Conservation (phyloP, 2,113 vertebrate species). For the rat (Rattus norvegicus) region DNA sequence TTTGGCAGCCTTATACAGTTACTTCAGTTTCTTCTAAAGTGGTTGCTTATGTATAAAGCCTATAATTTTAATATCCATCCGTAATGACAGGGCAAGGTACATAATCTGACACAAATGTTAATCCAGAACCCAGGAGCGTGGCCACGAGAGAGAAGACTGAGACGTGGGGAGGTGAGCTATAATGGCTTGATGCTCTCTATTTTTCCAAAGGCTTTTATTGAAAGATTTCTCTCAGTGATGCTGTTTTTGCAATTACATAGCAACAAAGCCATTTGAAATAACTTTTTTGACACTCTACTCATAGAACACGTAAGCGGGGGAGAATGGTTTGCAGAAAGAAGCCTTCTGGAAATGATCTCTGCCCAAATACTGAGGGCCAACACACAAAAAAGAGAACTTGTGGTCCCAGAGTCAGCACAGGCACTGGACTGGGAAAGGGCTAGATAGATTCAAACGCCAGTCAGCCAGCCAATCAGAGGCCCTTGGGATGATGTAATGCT, state of each 20-base stretch:
- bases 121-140: slow-evolving; percentile 66
- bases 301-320: slow-evolving; percentile 65
- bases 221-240: slow-evolving; percentile 81
- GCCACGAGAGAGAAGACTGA: slow-evolving; percentile 35
- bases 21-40: slow-evolving; percentile 44
- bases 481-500: slow-evolving; percentile 71
- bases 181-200: slow-evolving; percentile 79
- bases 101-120: slow-evolving; percentile 82
- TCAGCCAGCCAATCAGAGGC: slow-evolving; percentile 60
- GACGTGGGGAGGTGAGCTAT: slow-evolving; percentile 65
- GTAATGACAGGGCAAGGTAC: slow-evolving; percentile 81
- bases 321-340: slow-evolving; percentile 75
- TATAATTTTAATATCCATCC: slow-evolving; percentile 81
- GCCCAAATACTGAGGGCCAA: slow-evolving; percentile 79
- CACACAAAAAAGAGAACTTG: slow-evolving; percentile 47
- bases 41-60: slow-evolving; percentile 77
- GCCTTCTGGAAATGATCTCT: slow-evolving; percentile 76
- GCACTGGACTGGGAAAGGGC: slow-evolving; percentile 47
- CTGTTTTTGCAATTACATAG: slow-evolving; percentile 84
- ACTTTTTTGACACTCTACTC: slow-evolving; percentile 79
- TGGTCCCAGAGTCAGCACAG: background rate
- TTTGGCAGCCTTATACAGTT: background rate
- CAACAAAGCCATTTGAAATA: slow-evolving; percentile 82
- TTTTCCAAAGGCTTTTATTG: slow-evolving; percentile 84
- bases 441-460: slow-evolving; percentile 49